Evolutionary conservation across 2,113 vertebrate genomes (phyloP).

Genomic region (Mirza zaza): DNA sequence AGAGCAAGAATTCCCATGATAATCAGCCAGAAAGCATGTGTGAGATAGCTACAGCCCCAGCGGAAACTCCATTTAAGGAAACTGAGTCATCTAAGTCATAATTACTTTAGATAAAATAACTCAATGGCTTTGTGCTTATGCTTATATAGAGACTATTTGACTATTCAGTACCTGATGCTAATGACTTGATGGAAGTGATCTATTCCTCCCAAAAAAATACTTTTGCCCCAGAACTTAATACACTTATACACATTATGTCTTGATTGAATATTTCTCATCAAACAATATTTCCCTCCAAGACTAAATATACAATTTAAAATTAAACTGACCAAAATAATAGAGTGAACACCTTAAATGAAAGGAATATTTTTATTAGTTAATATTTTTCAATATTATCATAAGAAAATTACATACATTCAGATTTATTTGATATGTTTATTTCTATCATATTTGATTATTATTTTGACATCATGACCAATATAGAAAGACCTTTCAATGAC

Average conservation of each 20-base stretch:
- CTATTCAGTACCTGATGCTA: not conserved
- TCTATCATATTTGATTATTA: slow-evolving; percentile 43
- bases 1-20: not conserved
- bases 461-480: not conserved
- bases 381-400: not conserved
- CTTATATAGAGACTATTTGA: not conserved
- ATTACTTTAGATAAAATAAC: not conserved
- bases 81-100: not conserved
- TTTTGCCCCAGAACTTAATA: not conserved
- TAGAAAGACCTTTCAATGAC: not conserved
- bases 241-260: not conserved
- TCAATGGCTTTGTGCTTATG: not conserved
- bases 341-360: not conserved
- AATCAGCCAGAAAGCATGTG: not conserved
- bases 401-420: not conserved
- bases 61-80: not conserved
- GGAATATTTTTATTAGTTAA: not conserved
- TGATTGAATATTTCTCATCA: not conserved
- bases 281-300: not conserved
- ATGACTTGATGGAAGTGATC: not conserved
- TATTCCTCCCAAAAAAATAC: not conserved
- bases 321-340: not conserved
- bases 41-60: not conserved
- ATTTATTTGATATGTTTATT: not conserved
- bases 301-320: slow-evolving; percentile 7